Evolutionary conservation across 2,888 invertebrate genomes (phyloP), one percentile per base, ranked within the genome.

Genomic region (Uloborus plumipes): DNA sequence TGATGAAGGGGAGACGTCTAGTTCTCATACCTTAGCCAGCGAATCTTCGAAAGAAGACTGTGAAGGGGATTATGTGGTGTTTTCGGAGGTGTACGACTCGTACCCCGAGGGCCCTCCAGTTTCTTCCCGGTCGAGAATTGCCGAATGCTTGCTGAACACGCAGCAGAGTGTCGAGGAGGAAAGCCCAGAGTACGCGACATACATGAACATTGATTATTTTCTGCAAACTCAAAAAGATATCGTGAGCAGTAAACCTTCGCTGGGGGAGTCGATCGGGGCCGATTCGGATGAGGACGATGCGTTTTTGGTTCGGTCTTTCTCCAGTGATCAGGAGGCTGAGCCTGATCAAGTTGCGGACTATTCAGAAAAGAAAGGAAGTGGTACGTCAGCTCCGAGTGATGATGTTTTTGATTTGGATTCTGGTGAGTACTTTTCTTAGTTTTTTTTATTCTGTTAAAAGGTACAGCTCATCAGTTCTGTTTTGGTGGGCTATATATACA

Each of bases 171-270:
- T 84, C n/a, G 75, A 85, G 59, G 69, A 61, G 16, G 72, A 85
- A 51, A 84, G 79, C 51, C 84, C 84, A 15, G 80, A 84, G 26
- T 86, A 76, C 77, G 81, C 86, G 20, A 86, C 96, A 90, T 96
- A 96, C 90, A 95, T 95, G 89, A 96, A 96, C 90, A 95, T 96
- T 90, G 95, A 96, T 90, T 96, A 95, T 89, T 96, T 96, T 87
- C 93, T 96, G 89, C 72, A 85, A 67, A 93, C 81, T 69, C 72
- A 69, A 16, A 82, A 70, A 94, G 94, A 94, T 89, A 91, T 93
- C 91, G 84, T 61, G 26, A 49, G 26, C 4, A 75, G 26, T 26
- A 75, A 80, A 70, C 50, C 66, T 64, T 74, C 81, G 0, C 80
- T 69, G 13, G 58, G 65, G 9, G 85, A 84, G 39, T 74, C 74